These are phyloP conservation scores for Nautilus pompilius DNA, from an alignment of 1,140 invertebrate genomes.

Conservation along the genomic window DNA sequence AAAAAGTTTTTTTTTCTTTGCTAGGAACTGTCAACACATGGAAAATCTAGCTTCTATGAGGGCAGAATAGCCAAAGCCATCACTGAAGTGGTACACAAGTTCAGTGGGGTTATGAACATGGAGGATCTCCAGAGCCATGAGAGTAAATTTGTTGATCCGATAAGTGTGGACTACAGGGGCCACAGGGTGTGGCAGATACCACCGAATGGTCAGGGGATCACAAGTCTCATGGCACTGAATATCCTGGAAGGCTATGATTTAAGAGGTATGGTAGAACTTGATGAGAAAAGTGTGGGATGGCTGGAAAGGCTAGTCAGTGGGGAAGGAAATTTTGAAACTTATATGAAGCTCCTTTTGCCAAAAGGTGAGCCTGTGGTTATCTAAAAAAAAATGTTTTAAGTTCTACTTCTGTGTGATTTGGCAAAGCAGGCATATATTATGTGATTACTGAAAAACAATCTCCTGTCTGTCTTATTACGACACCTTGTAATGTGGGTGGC, in stretches of 20 bases:
- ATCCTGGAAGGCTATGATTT: slow-evolving; percentile 50
- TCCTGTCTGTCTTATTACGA: no score
- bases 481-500: no score
- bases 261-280: slow-evolving; percentile 29
- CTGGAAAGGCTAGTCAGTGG: no score
- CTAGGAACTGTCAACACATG: slow-evolving; percentile 41
- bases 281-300: no score
- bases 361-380: no score
- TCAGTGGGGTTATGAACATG: slow-evolving; percentile 48
- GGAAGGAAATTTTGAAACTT: no score
- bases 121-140: slow-evolving; percentile 50
- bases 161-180: slow-evolving; percentile 41
- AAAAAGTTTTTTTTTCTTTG: no score
- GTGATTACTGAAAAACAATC: no score
- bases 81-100: slow-evolving; percentile 38
- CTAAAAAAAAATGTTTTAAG: no score
- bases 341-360: no score
- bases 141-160: slow-evolving; percentile 44
- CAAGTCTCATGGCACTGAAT: slow-evolving; percentile 50
- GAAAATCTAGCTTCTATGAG: slow-evolving; percentile 51
- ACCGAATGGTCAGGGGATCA: slow-evolving; percentile 55
- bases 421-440: no score
- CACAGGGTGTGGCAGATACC: slow-evolving; percentile 47
- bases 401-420: no score
- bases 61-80: slow-evolving; percentile 51